These are phyloP conservation scores for Anticlea derivata DNA, from an alignment of 2,888 invertebrate genomes.

Conservation along the genomic window DNA sequence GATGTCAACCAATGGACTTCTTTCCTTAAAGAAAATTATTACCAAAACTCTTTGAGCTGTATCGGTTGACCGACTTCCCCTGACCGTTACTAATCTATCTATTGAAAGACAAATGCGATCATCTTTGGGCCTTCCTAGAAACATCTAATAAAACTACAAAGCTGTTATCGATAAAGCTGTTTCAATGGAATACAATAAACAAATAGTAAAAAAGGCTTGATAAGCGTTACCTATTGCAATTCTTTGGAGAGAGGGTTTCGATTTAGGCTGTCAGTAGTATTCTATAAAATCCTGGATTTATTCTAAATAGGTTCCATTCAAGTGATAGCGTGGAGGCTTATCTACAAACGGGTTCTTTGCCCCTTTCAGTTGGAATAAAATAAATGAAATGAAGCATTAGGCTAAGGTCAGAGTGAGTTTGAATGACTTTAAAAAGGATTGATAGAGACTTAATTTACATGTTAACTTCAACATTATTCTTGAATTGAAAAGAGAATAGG, in stretches of 20 bases:
- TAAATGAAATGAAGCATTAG: slow-evolving; percentile 1
- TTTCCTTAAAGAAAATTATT: too few relatives aligned
- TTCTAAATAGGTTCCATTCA: slow-evolving; percentile 11
- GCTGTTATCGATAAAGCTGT: background rate
- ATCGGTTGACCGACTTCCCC: too few relatives aligned
- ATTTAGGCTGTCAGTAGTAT: too few relatives aligned
- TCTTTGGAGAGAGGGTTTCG: too few relatives aligned
- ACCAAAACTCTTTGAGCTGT: too few relatives aligned
- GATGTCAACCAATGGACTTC: too few relatives aligned
- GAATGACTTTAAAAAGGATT: background rate
- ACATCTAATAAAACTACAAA: slow-evolving; percentile 2
- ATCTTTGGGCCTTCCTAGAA: background rate
- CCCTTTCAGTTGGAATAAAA: slow-evolving; percentile 17
- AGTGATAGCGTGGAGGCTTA: slow-evolving; percentile 3
- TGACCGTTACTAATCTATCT: background rate
- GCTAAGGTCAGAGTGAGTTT: background rate
- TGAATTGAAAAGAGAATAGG: too few relatives aligned
- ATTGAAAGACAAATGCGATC: background rate
- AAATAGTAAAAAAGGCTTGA: slow-evolving; percentile 3
- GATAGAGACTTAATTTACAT: background rate
- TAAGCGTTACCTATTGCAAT: too few relatives aligned
- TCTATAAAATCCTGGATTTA: slow-evolving; percentile 17
- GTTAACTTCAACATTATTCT: too few relatives aligned
- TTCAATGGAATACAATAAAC: slow-evolving; percentile 1
- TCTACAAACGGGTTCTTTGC: slow-evolving; percentile 5